These are phyloP conservation scores for Acanthococcus lagerstroemiae DNA, from an alignment of 2,888 invertebrate genomes.

Conservation along the genomic window DNA sequence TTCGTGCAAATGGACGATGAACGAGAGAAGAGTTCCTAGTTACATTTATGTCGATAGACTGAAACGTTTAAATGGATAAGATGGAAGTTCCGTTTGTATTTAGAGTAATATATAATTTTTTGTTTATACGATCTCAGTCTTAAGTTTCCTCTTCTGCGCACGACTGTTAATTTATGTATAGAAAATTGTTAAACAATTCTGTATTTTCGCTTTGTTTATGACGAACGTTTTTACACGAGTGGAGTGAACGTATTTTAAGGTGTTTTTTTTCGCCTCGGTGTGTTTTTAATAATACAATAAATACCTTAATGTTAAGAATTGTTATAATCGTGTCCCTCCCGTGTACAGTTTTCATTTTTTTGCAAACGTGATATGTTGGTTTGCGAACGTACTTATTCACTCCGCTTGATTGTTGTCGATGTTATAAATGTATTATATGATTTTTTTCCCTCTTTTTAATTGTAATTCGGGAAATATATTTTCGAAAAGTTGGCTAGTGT, in stretches of 20 bases:
- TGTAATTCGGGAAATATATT: too few species aligned
- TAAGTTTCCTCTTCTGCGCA: constrained; percentile 14
- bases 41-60: too few species aligned
- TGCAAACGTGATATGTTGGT: too few species aligned
- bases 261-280: neutral
- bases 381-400: neutral
- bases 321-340: too few species aligned
- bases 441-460: neutral
- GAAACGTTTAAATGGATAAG: too few species aligned
- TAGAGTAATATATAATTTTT: neutral
- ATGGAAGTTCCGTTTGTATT: too few species aligned
- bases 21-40: too few species aligned
- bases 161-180: neutral
- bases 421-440: neutral
- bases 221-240: too few species aligned
- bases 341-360: too few species aligned
- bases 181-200: neutral
- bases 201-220: neutral
- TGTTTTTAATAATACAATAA: neutral
- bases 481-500: too few species aligned
- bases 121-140: constrained; percentile 15
- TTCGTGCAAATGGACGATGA: too few species aligned
- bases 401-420: neutral
- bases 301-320: too few species aligned
- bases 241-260: neutral